Conservation (phyloP, 2,888 invertebrate genomes). For the Drosophila anomelani region DNA sequence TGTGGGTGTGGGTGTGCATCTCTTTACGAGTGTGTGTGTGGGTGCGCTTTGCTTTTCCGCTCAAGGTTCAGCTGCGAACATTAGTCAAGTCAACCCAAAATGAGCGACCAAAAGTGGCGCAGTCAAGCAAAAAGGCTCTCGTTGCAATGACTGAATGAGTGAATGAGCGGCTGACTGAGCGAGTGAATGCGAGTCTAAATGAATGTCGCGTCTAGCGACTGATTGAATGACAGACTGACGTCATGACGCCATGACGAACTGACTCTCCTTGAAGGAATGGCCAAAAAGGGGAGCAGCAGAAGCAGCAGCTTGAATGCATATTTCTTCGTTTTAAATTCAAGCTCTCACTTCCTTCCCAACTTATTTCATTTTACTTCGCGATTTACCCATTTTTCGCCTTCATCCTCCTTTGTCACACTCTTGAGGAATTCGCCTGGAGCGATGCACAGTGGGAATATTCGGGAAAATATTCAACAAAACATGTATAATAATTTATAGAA, state of each 20-base stretch:
- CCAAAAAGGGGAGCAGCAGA: constrained; percentile 7
- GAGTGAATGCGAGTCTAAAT: constrained; percentile 50
- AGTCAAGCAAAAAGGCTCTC: constrained; percentile 52
- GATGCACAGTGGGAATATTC: constrained; percentile 7
- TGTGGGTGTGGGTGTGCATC: background rate
- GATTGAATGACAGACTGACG: constrained; percentile 40
- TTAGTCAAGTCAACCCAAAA: constrained; percentile 72
- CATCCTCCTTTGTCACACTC: constrained; percentile 25
- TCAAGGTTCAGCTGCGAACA: constrained; percentile 69
- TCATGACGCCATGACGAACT: constrained; percentile 18
- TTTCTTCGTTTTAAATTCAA: constrained; percentile 32
- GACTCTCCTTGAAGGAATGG: constrained; percentile 15
- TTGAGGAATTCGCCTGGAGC: constrained; percentile 6
- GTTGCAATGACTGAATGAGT: constrained; percentile 44
- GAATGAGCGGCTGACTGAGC: constrained; percentile 55
- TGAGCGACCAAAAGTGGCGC: constrained; percentile 73
- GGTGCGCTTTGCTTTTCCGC: constrained; percentile 32
- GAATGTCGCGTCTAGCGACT: constrained; percentile 27
- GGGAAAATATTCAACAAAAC: too few species aligned
- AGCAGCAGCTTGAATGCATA: constrained; percentile 31
- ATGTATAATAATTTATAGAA: too few species aligned
- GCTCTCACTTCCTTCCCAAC: constrained; percentile 17
- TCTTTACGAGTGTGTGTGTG: background rate
- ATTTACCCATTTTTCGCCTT: constrained; percentile 7
- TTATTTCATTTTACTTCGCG: constrained; percentile 34